Evolutionary conservation across 2,888 invertebrate species (phyloP).

Genomic region (Megamerina dolium): DNA sequence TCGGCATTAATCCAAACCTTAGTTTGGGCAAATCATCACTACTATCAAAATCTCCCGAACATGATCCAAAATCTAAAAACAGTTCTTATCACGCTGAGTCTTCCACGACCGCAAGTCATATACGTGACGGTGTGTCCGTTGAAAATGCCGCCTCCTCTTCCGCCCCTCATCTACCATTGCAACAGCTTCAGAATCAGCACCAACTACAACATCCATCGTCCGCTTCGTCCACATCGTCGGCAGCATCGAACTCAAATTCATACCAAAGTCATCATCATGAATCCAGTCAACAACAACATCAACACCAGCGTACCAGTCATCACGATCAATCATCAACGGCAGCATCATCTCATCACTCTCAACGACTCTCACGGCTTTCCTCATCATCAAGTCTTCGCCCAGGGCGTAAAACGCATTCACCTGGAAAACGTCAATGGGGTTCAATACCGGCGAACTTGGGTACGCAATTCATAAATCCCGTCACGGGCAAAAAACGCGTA

Average conservation of each 20-base stretch:
- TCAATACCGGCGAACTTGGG: slow-evolving; percentile 76
- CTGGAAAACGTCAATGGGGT: slow-evolving; percentile 73
- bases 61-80: slow-evolving; percentile 20
- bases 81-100: slow-evolving; percentile 26
- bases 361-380: slow-evolving; percentile 33
- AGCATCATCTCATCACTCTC: slow-evolving; percentile 22
- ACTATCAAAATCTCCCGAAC: slow-evolving; percentile 30
- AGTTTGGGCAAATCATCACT: slow-evolving; percentile 27
- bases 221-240: slow-evolving; percentile 13
- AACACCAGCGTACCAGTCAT: slow-evolving; percentile 20
- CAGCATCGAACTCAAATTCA: slow-evolving; percentile 19
- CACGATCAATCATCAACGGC: slow-evolving; percentile 26
- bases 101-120: slow-evolving; percentile 61
- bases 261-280: slow-evolving; percentile 32
- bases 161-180: slow-evolving; percentile 19
- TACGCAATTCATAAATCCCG: slow-evolving; percentile 85
- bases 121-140: slow-evolving; percentile 31
- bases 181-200: too few relatives aligned
- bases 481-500: slow-evolving; percentile 92
- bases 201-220: slow-evolving; percentile 18
- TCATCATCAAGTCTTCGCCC: slow-evolving; percentile 28
- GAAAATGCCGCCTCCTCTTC: slow-evolving; percentile 16
- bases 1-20: slow-evolving; percentile 24
- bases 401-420: slow-evolving; percentile 46
- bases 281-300: slow-evolving; percentile 18